Conservation (phyloP, 1,140 invertebrate species). For the Pentalonia nigronervosa region DNA sequence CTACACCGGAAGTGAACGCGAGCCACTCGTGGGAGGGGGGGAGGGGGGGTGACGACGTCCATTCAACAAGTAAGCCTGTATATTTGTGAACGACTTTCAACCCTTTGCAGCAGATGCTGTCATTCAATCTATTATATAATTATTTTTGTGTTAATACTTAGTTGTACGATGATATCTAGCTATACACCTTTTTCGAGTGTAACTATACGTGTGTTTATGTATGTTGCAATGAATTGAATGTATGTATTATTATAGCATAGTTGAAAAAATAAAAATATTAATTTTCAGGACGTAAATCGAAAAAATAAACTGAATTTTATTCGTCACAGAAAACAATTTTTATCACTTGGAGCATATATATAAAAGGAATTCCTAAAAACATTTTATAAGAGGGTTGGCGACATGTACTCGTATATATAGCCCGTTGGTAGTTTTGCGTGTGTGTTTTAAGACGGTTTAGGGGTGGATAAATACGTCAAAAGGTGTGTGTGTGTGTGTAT, state of each 20-base stretch:
- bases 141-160: background rate
- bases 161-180: background rate
- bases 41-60: slow-evolving; percentile 32
- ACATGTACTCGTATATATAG: background rate
- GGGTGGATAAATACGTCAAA: background rate
- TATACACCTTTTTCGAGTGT: background rate
- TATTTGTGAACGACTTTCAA: slow-evolving; percentile 35
- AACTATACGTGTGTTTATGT: background rate
- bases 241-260: background rate
- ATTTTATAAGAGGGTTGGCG: background rate
- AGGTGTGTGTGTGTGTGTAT: background rate
- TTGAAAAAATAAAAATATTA: background rate
- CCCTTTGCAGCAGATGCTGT: background rate
- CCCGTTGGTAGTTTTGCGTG: background rate
- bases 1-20: slow-evolving; percentile 43
- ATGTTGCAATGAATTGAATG: background rate
- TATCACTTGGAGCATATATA: background rate
- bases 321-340: background rate
- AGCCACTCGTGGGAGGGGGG: background rate
- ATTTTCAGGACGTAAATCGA: background rate
- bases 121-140: background rate
- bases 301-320: background rate
- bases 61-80: slow-evolving; percentile 57
- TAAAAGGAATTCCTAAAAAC: background rate
- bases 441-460: background rate